phyloP scores from a whole-genome alignment of 2,113 vertebrate species.

The Odontophorus gujanensis region DNA sequence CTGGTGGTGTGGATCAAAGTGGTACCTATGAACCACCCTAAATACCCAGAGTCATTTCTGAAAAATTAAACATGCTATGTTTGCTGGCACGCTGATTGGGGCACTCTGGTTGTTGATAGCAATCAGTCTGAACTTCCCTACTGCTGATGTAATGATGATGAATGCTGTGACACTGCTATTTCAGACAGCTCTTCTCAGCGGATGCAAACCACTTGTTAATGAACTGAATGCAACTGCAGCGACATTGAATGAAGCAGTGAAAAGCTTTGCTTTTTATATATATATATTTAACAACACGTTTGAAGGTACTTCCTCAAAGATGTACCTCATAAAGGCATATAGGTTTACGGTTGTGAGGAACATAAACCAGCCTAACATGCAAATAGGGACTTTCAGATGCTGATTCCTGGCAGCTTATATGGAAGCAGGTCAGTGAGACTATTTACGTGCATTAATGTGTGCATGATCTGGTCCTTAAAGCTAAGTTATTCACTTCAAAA shows the following conservation, averaged over 20 bases:
- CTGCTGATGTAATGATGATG: conserved; percentile 96
- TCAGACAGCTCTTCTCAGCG: conserved; percentile 83
- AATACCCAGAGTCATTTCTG: conserved; percentile 69
- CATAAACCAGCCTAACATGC: neutral
- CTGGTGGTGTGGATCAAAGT: conserved; percentile 64
- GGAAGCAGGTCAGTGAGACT: neutral
- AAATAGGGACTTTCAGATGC: neutral
- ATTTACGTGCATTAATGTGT: neutral
- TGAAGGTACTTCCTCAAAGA: neutral
- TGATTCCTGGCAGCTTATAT: neutral
- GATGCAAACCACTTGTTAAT: conserved; percentile 85
- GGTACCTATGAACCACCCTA: conserved; percentile 40
- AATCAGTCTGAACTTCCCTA: conserved; percentile 88
- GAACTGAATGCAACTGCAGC: conserved; percentile 85
- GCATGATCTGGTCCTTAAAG: neutral
- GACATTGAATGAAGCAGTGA: conserved; percentile 43
- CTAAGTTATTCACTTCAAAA: neutral
- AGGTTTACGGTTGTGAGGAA: neutral
- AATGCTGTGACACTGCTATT: conserved; percentile 83
- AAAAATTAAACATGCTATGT: conserved; percentile 75
- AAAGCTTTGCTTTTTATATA: neutral
- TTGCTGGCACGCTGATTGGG: conserved; percentile 78
- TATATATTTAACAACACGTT: neutral
- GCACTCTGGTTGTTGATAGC: conserved; percentile 82
- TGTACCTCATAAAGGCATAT: conserved; percentile 13